Evolutionary conservation across 1,140 invertebrate species (phyloP), one percentile per base, ranked within the genome.

Genomic region (Pogonognathellus flavescens): DNA sequence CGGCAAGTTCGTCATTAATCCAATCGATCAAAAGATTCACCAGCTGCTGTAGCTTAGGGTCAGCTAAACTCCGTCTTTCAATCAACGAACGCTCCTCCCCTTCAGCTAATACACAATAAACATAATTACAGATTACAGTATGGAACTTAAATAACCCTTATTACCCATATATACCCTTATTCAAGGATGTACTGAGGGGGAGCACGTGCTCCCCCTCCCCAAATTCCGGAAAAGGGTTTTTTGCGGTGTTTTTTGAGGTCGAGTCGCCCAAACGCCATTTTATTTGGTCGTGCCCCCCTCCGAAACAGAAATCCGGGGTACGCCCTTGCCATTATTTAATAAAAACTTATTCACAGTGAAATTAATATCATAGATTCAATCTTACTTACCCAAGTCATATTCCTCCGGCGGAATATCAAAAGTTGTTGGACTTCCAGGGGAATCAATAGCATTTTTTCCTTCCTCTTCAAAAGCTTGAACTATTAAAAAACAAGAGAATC

Each of bases 1-100:
- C 93, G 0, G 98, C 98, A n/a, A 99, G 91, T 91, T 98, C 98
- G 92, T 99, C 97, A 91, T 99, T 99, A 53, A 99, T 97, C 98
- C 98, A 99, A 88, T 99, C 97, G 86, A 98, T 95, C n/a, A 99
- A 91, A 70, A 99, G 94, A 89, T 93, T 92, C 87, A 97, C 95
- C 8, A 99, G 92, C 89, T 98, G 96, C 85, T 94, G 93, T 0
- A 99, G 93, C 91, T 97, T 95, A 0, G 95, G 94, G 91, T 98
- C 96, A 76, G 96, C 95, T 87, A 95, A 93, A 0, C 96, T 97
- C 85, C 94, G 93, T 3, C 95, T 95, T 89, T 98, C 97, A 85
- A 99, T 96, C 92, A 99, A 97, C 5, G 97, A 97, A 87, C 98
- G 92, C 92, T 99, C 97, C 91, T 99, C 98, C 91, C 97, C 97